phyloP scores from a whole-genome alignment of 1,140 invertebrate genomes.

The Saccostrea cuccullata region DNA sequence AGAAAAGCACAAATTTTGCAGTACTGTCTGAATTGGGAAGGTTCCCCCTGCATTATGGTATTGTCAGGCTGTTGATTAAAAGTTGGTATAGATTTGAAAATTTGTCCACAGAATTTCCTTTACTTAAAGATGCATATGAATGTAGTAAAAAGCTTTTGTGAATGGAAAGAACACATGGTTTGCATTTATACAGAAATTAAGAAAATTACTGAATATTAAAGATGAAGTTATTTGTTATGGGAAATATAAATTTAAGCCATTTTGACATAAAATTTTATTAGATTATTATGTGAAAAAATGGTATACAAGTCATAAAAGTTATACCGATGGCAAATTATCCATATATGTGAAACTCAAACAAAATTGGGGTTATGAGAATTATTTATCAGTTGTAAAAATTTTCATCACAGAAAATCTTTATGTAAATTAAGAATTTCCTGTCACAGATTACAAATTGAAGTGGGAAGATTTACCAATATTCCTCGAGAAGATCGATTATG shows the following conservation, averaged over 20 bases:
- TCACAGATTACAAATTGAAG: too few relatives aligned
- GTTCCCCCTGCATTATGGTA: not conserved
- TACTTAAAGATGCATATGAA: not conserved
- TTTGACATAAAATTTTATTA: not conserved
- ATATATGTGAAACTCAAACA: constrained; percentile 9
- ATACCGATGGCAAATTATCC: not conserved
- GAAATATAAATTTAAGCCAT: not conserved
- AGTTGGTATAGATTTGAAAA: constrained; percentile 3
- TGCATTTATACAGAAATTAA: not conserved
- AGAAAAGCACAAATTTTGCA: not conserved
- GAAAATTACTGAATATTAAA: not conserved
- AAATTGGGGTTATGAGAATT: constrained; percentile 14
- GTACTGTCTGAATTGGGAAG: not conserved
- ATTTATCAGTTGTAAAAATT: too few relatives aligned
- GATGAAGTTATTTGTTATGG: not conserved
- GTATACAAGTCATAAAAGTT: not conserved
- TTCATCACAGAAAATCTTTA: too few relatives aligned
- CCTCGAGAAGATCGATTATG: too few relatives aligned
- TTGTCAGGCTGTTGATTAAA: not conserved
- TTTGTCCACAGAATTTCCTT: not conserved
- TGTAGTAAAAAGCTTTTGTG: not conserved
- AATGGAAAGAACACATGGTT: not conserved
- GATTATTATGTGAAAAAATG: not conserved
- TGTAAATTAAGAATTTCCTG: too few relatives aligned
- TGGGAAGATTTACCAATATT: too few relatives aligned